These are phyloP conservation scores for Misgurnus anguillicaudatus DNA, from an alignment of 2,113 vertebrate genomes.

Conservation along the genomic window DNA sequence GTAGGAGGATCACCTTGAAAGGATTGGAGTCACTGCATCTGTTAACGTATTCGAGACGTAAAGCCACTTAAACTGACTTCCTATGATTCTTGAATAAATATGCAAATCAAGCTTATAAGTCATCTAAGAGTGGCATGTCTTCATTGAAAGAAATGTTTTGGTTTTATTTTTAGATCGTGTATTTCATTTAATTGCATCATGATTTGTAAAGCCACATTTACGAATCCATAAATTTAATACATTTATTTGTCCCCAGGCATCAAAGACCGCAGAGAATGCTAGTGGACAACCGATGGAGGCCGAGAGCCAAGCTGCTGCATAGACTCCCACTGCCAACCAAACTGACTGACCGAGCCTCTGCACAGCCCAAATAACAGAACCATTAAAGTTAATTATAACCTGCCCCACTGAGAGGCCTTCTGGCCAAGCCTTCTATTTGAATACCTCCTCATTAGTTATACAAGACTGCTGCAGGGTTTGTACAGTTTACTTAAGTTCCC, in stretches of 20 bases:
- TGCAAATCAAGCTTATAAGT: too few relatives aligned
- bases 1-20: too few relatives aligned
- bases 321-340: constrained; percentile 57
- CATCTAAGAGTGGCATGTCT: too few relatives aligned
- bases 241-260: constrained; percentile 76
- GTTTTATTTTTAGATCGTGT: too few relatives aligned
- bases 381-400: constrained; percentile 66
- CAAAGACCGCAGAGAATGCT: constrained; percentile 90
- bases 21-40: too few relatives aligned
- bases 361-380: constrained; percentile 72
- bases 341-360: constrained; percentile 59
- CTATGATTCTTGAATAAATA: too few relatives aligned
- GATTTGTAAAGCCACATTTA: neutral
- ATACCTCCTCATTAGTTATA: constrained; percentile 68
- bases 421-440: constrained; percentile 62
- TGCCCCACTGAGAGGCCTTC: constrained; percentile 68
- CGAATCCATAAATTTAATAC: neutral
- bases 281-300: constrained; percentile 84
- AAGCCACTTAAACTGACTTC: too few relatives aligned
- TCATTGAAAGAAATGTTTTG: too few relatives aligned
- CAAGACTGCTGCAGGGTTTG: constrained; percentile 59
- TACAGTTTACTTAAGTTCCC: constrained; percentile 49
- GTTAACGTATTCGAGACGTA: too few relatives aligned
- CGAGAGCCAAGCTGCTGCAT: constrained; percentile 90
- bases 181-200: too few relatives aligned